phyloP scores from a whole-genome alignment of 2,888 invertebrate species.

The Hemistola chrysoprasaria region DNA sequence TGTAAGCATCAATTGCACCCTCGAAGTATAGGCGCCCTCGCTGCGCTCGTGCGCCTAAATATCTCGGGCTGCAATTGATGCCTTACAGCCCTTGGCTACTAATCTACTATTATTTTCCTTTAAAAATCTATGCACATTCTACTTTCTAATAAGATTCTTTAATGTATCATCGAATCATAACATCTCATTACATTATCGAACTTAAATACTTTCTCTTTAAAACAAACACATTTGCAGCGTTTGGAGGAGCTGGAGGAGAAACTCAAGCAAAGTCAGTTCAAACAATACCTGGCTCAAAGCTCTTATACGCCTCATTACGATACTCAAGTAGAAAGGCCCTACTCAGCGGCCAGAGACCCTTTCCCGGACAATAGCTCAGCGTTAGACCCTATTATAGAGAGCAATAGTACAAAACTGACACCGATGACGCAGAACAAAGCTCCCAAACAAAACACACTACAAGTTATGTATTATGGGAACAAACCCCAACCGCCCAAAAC shows the following conservation, averaged over 20 bases:
- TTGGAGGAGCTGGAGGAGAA: conserved; percentile 73
- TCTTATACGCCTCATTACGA: conserved; percentile 56
- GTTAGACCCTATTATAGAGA: conserved; percentile 39
- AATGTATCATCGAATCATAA: no score
- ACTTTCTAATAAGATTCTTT: no score
- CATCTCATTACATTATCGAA: no score
- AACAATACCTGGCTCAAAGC: conserved; percentile 64
- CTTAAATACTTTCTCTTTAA: conserved; percentile 16
- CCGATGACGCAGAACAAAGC: conserved; percentile 40
- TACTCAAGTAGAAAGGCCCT: conserved; percentile 63
- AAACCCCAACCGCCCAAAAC: conserved; percentile 40
- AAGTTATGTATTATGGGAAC: conserved; percentile 61
- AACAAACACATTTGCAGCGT: conserved; percentile 42
- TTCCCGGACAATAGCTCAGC: conserved; percentile 40
- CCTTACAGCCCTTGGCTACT: no score
- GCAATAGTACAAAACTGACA: conserved; percentile 30
- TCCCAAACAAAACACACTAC: conserved; percentile 48
- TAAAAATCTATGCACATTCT: background rate
- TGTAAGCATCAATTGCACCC: no score
- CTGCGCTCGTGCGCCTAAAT: no score
- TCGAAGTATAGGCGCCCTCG: no score
- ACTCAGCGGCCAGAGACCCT: conserved; percentile 51
- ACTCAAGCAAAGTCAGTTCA: conserved; percentile 69
- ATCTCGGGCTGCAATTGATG: no score
- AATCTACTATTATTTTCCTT: no score